Conservation (phyloP, 2,888 invertebrate genomes). For the Molanna angustata region DNA sequence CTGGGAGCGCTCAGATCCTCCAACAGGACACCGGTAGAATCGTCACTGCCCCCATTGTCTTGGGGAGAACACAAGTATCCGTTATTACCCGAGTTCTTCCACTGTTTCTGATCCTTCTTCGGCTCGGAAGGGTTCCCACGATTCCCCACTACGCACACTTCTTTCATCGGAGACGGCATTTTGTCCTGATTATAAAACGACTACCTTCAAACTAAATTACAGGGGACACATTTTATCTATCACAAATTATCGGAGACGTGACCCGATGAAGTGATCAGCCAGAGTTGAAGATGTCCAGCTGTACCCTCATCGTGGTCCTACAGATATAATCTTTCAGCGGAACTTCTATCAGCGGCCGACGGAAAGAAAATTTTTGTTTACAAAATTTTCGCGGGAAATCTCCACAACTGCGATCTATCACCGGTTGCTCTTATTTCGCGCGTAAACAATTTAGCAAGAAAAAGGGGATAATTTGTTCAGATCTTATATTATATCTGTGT, state of each 20-base stretch:
- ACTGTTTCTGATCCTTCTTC: constrained; percentile 13
- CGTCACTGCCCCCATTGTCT: constrained; percentile 33
- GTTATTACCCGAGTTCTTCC: constrained; percentile 38
- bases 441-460: not conserved
- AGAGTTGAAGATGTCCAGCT: no score
- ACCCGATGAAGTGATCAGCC: no score
- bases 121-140: not conserved
- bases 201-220: no score
- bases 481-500: no score
- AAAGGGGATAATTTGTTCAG: no score
- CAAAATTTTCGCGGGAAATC: constrained; percentile 13
- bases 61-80: constrained; percentile 40
- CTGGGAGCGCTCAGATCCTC: constrained; percentile 31
- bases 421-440: constrained; percentile 1
- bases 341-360: no score
- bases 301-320: no score
- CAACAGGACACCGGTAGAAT: constrained; percentile 29
- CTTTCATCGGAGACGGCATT: constrained; percentile 23
- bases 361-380: constrained; percentile 11
- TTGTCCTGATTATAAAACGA: no score
- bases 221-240: no score
- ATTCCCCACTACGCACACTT: constrained; percentile 11
- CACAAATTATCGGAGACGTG: no score
- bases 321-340: no score
- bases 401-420: not conserved